Evolutionary conservation across 2,113 vertebrate genomes (phyloP), one percentile per base, ranked within the genome.

Genomic region (Odocoileus hemionus): DNA sequence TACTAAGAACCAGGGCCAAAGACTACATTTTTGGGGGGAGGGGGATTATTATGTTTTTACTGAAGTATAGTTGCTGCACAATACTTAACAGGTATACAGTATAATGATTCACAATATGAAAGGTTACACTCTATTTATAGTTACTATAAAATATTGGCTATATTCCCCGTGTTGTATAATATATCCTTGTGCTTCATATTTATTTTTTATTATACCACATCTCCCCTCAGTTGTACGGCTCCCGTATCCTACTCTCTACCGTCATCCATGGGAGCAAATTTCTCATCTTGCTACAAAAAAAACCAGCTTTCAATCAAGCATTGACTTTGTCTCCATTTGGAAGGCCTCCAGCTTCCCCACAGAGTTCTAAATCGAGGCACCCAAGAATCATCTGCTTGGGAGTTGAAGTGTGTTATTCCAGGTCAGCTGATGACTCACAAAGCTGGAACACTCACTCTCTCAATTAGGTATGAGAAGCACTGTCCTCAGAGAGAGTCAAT

Each of bases 351-450:
- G 47, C 80, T 95, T 94, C 94, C 82, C 58, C 30, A 45, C 86
- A 86, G 82, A 89, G 84, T 76, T 95, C 57, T 60, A 97, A 95
- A 93, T 47, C 43, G 52, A 87, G 36, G 16, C 57, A 33, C 45
- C 74, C n/a, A 17, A 82, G 94, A 92, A 76, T 86, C 80, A 80
- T 78, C 91, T 84, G 76, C 88, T 60, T 85, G 21, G 61, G 79
- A 43, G 6, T 14, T 54, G 82, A 85, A 76, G 26, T 4, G 57
- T 61, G 89, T 92, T 61, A 95, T 97, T 92, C 88, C 86, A 95
- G 95, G 96, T 50, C 94, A 96, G 90, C 86, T 11, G 57, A 26
- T 96, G 98, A 97, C 85, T 97, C 95, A 96, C 17, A 45, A 50
- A 87, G 80, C 95, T 89, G 45, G 83, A 92, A 91, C 83, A 55